Base-by-base conservation (phyloP, 2,113 vertebrate genomes). In the Pelobates fuscus region DNA sequence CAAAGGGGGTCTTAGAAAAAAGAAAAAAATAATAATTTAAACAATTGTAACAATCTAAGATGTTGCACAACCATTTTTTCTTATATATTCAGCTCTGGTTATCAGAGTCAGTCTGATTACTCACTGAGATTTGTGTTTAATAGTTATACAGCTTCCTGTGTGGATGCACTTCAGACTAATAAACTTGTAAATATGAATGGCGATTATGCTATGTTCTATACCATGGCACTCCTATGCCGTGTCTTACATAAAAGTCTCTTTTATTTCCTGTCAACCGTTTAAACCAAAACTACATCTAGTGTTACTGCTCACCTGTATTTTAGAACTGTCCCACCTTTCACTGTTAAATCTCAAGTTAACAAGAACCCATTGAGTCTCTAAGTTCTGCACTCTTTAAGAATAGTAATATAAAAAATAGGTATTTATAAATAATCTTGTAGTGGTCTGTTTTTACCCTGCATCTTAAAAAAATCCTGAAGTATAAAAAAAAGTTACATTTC, bases 361-460 rank as follows among this genome's bases (percentile, higher is more conserved):
- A 37, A 37, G 32, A 37, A 37, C 32, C 10, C 32, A 37, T 10
- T 10, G 5, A 37, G 5, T 37, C 32, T 37, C 44, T 17, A 49
- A 4, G 1, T 49, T 49, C 44, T 49, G 3, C 44, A 4, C 17
- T 49, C 44, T 11, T 49, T 41, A 41, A 8, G 12, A 12, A 46
- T 46, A 46, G 12, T 17, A 12, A 6, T 17, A n/a, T 63, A 32
- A 71, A 62, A 71, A 71, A 71, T 61, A 71, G 12, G 18, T 27
- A 71, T 71, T 30, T 57, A 60, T 49, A 59, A 75, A 66, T 65
- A 59, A 24, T 15, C 15, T 17, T 67, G 58, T 37, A 30, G 29
- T 25, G 3, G 1, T 58, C 52, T 24, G 41, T 23, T 29, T 37
- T 67, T 52, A 68, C 73, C 72, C 72, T 67, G 73, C 59, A 20